phyloP scores from a whole-genome alignment of 2,797 vertebrate genomes.

The Enoplosus armatus region DNA sequence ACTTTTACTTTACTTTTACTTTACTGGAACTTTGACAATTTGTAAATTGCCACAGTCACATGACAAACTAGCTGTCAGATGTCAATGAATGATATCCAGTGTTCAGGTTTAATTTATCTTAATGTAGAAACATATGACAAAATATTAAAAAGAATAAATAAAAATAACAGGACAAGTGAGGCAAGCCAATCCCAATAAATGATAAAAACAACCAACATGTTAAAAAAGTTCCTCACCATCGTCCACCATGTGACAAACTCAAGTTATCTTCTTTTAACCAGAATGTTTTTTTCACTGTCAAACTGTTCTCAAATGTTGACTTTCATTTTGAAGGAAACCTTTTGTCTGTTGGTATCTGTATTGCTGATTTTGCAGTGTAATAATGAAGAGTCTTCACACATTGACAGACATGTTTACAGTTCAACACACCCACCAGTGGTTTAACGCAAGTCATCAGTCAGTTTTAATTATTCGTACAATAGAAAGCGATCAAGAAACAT shows the following conservation, averaged over 20 bases:
- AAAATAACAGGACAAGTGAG: neutral
- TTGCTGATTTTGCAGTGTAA: neutral
- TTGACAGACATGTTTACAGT: neutral
- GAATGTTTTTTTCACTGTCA: neutral
- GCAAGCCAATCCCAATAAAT: neutral
- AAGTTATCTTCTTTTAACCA: neutral
- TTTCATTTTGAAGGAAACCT: neutral
- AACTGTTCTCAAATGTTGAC: too few relatives aligned
- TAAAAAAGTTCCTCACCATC: neutral
- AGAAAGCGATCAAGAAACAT: neutral
- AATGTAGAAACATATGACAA: neutral
- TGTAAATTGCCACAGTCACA: too few relatives aligned
- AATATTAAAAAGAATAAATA: neutral
- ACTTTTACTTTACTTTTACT: too few relatives aligned
- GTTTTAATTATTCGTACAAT: neutral
- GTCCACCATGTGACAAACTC: neutral
- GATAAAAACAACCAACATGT: neutral
- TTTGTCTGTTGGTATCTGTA: too few relatives aligned
- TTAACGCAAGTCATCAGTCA: neutral
- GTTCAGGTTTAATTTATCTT: neutral
- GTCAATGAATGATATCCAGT: neutral
- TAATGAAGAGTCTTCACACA: neutral
- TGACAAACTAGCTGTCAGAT: neutral
- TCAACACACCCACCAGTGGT: neutral
- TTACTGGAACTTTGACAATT: too few relatives aligned